Evolutionary conservation across 2,888 invertebrate genomes (phyloP).

Genomic region (Erynnis tages): DNA sequence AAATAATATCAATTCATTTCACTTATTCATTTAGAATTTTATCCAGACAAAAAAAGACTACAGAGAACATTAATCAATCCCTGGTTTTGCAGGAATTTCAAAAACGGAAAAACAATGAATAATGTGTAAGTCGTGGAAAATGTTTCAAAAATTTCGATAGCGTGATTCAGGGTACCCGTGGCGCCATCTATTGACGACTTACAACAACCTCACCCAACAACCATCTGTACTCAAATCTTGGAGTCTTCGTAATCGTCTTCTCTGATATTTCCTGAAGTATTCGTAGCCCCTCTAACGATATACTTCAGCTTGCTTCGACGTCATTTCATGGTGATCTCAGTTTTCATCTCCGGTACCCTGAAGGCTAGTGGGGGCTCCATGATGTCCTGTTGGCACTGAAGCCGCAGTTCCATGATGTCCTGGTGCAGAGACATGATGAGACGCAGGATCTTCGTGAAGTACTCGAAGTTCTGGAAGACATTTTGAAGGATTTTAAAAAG

Average conservation of each 20-base stretch:
- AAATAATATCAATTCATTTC: no score
- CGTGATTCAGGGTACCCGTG: no score
- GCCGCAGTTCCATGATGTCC: slow-evolving; percentile 68
- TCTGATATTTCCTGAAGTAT: slow-evolving; percentile 1
- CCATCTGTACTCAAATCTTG: slow-evolving; percentile 17
- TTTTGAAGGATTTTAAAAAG: no score
- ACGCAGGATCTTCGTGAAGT: slow-evolving; percentile 70
- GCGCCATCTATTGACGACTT: no score
- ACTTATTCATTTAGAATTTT: no score
- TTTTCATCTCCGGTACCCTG: slow-evolving; percentile 60
- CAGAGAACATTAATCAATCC: no score
- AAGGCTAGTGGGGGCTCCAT: slow-evolving; percentile 35
- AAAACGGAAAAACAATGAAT: no score
- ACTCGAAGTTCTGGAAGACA: slow-evolving; percentile 69
- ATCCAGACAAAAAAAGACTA: no score
- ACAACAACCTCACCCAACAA: no score
- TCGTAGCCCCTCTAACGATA: neutral
- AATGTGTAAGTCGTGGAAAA: no score
- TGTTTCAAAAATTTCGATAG: no score
- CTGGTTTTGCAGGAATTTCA: no score
- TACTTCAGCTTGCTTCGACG: slow-evolving; percentile 44
- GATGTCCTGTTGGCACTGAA: slow-evolving; percentile 51
- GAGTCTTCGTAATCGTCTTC: neutral
- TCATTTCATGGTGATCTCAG: slow-evolving; percentile 71
- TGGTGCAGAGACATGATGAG: slow-evolving; percentile 71